These are phyloP conservation scores for Creontiades dilutus DNA, from an alignment of 2,888 invertebrate genomes.

Conservation along the genomic window DNA sequence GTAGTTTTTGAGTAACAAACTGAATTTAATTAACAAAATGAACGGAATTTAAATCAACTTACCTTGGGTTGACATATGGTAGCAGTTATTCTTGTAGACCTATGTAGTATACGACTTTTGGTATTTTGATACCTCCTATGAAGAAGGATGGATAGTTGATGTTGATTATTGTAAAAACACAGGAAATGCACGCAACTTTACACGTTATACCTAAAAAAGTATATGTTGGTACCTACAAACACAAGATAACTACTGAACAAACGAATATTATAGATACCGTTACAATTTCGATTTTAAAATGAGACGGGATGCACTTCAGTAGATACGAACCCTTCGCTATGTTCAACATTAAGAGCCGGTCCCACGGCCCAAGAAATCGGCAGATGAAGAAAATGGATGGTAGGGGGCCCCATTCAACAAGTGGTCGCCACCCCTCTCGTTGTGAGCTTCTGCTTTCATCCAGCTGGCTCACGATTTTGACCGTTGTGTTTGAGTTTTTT, in stretches of 20 bases:
- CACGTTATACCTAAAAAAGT: neutral
- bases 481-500: neutral
- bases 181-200: neutral
- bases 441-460: neutral
- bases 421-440: slow-evolving; percentile 54
- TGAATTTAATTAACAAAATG: no score
- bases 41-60: no score
- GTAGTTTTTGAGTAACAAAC: no score
- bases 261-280: neutral
- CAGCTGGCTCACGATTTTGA: neutral
- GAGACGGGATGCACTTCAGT: neutral
- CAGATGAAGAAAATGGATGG: slow-evolving; percentile 37
- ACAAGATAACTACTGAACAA: neutral
- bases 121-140: neutral
- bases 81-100: no score
- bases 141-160: no score
- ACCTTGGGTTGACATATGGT: no score
- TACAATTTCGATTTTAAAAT: neutral
- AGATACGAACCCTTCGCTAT: neutral
- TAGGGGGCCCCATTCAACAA: slow-evolving; percentile 52
- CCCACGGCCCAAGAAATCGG: slow-evolving; percentile 37
- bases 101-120: no score
- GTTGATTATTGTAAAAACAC: no score
- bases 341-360: neutral
- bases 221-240: neutral